Conservation (phyloP, 2,888 invertebrate genomes). For the Orthosia cruda region DNA sequence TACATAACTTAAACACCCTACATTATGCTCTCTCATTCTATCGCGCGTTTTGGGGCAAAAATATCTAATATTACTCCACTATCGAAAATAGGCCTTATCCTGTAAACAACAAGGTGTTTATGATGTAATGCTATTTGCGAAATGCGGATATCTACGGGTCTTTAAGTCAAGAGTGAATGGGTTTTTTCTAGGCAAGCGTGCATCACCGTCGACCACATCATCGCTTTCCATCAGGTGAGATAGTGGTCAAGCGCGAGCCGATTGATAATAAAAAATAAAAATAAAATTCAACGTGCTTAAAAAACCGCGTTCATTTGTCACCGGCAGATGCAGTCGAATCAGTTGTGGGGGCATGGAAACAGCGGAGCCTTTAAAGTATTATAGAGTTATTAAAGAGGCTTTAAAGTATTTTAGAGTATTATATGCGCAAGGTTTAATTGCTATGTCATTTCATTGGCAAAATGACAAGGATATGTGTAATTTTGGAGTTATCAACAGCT, state of each 20-base stretch:
- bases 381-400: too few relatives aligned
- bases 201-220: too few relatives aligned
- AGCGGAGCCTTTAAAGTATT: conserved; percentile 18
- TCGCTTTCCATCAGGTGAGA: too few relatives aligned
- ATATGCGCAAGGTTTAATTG: too few relatives aligned
- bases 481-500: too few relatives aligned
- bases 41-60: conserved; percentile 71
- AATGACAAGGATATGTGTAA: too few relatives aligned
- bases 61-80: conserved; percentile 21
- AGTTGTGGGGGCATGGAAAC: conserved; percentile 74
- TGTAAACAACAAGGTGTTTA: conserved; percentile 58
- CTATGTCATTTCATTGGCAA: too few relatives aligned
- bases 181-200: too few relatives aligned
- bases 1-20: conserved; percentile 86
- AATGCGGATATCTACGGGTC: conserved; percentile 80
- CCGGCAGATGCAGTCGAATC: conserved; percentile 90
- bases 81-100: conserved; percentile 67
- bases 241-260: too few relatives aligned
- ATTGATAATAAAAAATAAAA: too few relatives aligned
- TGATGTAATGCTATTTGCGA: conserved; percentile 66
- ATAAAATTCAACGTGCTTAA: conserved; percentile 88
- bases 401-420: too few relatives aligned
- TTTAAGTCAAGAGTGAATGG: too few relatives aligned
- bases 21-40: conserved; percentile 82
- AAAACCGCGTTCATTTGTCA: conserved; percentile 91